Evolutionary conservation across 2,888 invertebrate genomes (phyloP).

Genomic region (Lycophotia porphyrea): DNA sequence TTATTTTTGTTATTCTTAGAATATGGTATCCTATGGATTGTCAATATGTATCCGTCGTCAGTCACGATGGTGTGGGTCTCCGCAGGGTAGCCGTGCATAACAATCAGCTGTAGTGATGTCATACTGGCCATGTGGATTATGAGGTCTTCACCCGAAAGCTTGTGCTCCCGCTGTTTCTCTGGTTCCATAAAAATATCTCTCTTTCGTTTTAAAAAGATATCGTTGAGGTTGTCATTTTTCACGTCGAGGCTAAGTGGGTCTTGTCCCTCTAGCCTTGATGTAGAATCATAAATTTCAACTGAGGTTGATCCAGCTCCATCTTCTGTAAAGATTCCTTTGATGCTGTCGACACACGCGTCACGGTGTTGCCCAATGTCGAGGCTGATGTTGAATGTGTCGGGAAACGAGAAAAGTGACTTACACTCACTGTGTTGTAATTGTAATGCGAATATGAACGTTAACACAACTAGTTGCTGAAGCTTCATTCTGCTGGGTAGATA

Average conservation of each 20-base stretch:
- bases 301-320: background rate
- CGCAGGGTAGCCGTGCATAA: slow-evolving; percentile 91
- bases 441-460: background rate
- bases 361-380: background rate
- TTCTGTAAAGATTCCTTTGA: background rate
- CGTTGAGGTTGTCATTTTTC: too few relatives aligned
- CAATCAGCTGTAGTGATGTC: slow-evolving; percentile 81
- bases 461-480: background rate
- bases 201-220: background rate
- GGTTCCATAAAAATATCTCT: slow-evolving; percentile 54
- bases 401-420: background rate
- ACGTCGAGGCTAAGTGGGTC: background rate
- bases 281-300: background rate
- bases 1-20: slow-evolving; percentile 78
- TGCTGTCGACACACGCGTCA: background rate
- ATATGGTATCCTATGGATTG: slow-evolving; percentile 94
- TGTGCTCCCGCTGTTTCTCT: slow-evolving; percentile 59
- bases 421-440: slow-evolving; percentile 7
- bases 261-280: background rate
- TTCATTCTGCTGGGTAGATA: background rate
- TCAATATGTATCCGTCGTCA: slow-evolving; percentile 95
- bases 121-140: slow-evolving; percentile 77
- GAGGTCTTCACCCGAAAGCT: slow-evolving; percentile 79
- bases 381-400: background rate
- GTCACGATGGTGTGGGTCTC: slow-evolving; percentile 94